A percentile compares a stretch with the other conserved stretches of the same genome.
Evolutionary conservation across 2,113 vertebrate genomes (phyloP).

Genomic region (Ammospiza caudacuta): DNA sequence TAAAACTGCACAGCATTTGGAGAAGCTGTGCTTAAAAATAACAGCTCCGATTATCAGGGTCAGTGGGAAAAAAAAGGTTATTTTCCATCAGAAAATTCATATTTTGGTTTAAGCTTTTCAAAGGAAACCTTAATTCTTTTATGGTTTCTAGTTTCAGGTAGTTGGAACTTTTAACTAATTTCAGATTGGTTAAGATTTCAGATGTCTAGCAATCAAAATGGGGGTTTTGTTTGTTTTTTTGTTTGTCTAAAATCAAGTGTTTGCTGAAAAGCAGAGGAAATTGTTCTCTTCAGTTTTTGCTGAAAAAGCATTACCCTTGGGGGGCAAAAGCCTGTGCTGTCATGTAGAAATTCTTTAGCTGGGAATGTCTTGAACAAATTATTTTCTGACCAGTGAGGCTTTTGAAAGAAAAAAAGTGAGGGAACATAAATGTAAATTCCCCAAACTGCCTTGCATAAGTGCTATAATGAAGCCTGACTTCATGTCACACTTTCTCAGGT

Average conservation of each 20-base stretch:
- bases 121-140: not conserved
- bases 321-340: not conserved
- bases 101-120: not conserved
- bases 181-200: not conserved
- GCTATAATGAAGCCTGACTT: not conserved
- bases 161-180: not conserved
- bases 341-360: not conserved
- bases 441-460: not conserved
- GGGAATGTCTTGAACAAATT: not conserved
- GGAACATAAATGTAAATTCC: not conserved
- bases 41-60: not conserved
- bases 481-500: not conserved
- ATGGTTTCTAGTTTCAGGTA: not conserved
- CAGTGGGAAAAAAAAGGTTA: not conserved
- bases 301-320: not conserved
- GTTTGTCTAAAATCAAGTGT: not conserved
- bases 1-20: not conserved
- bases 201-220: not conserved
- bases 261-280: not conserved
- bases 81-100: not conserved
- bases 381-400: not conserved
- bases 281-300: not conserved
- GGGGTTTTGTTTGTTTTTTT: not conserved
- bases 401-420: not conserved
- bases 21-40: not conserved